Percentiles rank a stretch among this genome's conserved stretches.
Conservation (phyloP, 53 echinoderm and acorn worm genomes). For the Mesocentrotus franciscanus region DNA sequence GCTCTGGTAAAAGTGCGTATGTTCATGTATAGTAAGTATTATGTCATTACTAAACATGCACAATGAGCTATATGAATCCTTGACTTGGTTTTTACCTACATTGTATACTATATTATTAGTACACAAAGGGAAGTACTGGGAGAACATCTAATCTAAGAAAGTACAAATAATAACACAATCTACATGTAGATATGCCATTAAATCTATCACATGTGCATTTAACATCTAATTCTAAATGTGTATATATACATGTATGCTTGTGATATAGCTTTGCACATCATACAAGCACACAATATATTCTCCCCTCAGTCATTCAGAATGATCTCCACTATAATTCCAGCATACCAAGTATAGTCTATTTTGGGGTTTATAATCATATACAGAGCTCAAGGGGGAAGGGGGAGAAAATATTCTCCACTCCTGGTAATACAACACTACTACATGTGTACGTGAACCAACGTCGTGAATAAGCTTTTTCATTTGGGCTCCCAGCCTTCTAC, state of each 20-base stretch:
- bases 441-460: not conserved
- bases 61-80: not conserved
- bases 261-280: not conserved
- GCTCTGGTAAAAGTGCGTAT: not conserved
- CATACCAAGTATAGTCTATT: conserved; percentile 34
- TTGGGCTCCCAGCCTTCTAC: conserved; percentile 2
- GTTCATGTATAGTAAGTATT: not conserved
- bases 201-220: not conserved
- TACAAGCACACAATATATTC: not conserved
- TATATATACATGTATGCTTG: too few species aligned
- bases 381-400: conserved; percentile 7
- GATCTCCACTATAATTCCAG: conserved; percentile 10
- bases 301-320: not conserved
- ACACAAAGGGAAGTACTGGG: not conserved
- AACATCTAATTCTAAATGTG: not conserved
- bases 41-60: not conserved
- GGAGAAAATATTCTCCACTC: not conserved
- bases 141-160: not conserved
- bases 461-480: not conserved
- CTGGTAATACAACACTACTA: conserved; percentile 19
- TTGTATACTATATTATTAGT: not conserved
- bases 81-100: not conserved
- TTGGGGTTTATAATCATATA: conserved; percentile 42
- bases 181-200: not conserved
- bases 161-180: not conserved